Base-by-base conservation (phyloP, 1,140 invertebrate species). In the Saccostrea cuccullata region DNA sequence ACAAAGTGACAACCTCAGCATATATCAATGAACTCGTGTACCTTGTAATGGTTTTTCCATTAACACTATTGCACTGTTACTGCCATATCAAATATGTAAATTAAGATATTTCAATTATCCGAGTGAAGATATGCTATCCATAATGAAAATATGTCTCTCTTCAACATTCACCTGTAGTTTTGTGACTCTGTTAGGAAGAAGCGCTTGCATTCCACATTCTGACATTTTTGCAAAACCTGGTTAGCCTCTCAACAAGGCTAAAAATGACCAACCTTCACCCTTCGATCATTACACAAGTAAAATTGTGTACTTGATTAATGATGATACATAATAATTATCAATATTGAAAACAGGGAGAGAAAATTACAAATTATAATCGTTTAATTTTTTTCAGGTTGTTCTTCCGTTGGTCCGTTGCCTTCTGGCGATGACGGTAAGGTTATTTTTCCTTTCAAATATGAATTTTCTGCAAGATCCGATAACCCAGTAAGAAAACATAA, bases 21-120 rank as follows among this genome's bases (percentile, higher is more conserved):
- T 30, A 73, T 11, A 73, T 11, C 23, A 30, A 36, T 77, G 8
- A 13, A 77, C 23, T 36, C 15, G 26, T 77, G 4, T 77, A 77
- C 70, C 70, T 36, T 77, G 70, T 77, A 77, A 77, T 77, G 23
- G 70, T 30, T 77, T 77, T 77, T 64, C 47, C 47, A 47, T 47
- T 20, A 64, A 64, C 17, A 64, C 58, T 20, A 20, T 64, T 64
- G 58, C 15, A 64, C 58, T n/a, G 15, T 64, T 20, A 64, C 1
- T 20, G 58, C 8, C n/a, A 64, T 20, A 64, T 64, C n/a, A 64
- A n/a, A n/a, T 47, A 47, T 47, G 47, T 47, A 47, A 47, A 47
- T 47, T 47, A 1, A 47, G 6, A 47, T 47, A 47, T 47, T 47
- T 47, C 1, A 47, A 47, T 47, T 47, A 47, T 47, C 47, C 47